Evolutionary conservation across 2,797 vertebrate genomes (phyloP), one percentile per base, ranked within the genome.

Genomic region (Falco naumanni): DNA sequence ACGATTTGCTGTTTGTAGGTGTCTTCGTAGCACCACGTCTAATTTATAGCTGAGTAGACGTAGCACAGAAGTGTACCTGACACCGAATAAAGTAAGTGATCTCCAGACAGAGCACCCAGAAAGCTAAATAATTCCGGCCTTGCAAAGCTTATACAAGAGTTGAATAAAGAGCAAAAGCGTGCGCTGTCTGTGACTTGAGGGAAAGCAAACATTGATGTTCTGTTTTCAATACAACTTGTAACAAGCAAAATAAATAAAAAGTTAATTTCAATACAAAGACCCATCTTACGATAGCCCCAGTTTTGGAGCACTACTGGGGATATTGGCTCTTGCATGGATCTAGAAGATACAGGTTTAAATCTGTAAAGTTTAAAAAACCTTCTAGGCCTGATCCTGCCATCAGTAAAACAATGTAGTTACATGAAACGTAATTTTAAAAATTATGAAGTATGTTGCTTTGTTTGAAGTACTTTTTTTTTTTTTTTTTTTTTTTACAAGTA

Each of bases 221-320:
- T 66, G 51, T 34, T 91, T 89, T 87, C 41, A 71, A 34, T 45
- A 80, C 25, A 34, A 70, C 28, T 80, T 50, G 13, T 43, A 83
- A 63, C 16, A 56, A 75, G 31, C 34, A 80, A 92, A 87, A 85
- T 51, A 87, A 89, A 82, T 66, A 54, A 74, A 70, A 89, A 64
- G 13, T 41, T 16, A 64, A 75, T 92, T 93, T 84, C 25, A 75
- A 29, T 80, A 70, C 51, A 74, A 77, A 66, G 19, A 41, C 7
- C 8, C 15, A 25, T 48, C 14, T 82, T 34, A 72, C 2, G 7
- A 41, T 63, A 63, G 34, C 37, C 47, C 13, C 13, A 14, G 39
- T 76, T 87, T 76, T 51, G 9, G 51, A 60, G 24, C 33, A 16
- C 28, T n/a, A 4, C 15, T 39, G 54, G 24, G 39, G 10, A 43